Evolutionary conservation across 2,113 vertebrate genomes (phyloP).

Genomic region (Condylura cristata): DNA sequence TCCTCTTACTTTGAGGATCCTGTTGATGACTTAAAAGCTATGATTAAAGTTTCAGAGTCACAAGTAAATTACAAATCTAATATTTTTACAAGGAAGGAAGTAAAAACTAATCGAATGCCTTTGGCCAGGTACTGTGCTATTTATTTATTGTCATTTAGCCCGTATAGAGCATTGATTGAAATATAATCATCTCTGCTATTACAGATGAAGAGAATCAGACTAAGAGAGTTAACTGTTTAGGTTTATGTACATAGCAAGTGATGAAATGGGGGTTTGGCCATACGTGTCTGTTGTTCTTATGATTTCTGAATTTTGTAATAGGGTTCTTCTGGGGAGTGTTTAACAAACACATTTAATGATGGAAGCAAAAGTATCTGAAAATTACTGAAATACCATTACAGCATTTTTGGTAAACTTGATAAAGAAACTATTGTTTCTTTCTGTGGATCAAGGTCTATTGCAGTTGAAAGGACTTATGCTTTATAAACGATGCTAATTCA

Average conservation of each 20-base stretch:
- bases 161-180: neutral
- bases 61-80: neutral
- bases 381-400: neutral
- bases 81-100: neutral
- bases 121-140: neutral
- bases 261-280: neutral
- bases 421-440: neutral
- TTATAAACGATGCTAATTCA: neutral
- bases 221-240: neutral
- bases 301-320: neutral
- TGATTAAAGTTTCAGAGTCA: neutral
- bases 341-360: neutral
- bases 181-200: neutral
- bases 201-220: neutral
- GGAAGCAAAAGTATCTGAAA: neutral
- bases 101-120: neutral
- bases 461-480: neutral
- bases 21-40: constrained; percentile 15
- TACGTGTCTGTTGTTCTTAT: neutral
- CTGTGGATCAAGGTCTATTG: neutral
- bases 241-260: neutral
- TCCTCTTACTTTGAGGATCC: neutral
- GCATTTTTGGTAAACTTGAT: neutral
- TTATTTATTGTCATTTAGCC: constrained; percentile 12
- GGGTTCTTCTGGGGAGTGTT: neutral